Conservation (phyloP, 2,113 vertebrate species). For the Crotalus viridis region DNA sequence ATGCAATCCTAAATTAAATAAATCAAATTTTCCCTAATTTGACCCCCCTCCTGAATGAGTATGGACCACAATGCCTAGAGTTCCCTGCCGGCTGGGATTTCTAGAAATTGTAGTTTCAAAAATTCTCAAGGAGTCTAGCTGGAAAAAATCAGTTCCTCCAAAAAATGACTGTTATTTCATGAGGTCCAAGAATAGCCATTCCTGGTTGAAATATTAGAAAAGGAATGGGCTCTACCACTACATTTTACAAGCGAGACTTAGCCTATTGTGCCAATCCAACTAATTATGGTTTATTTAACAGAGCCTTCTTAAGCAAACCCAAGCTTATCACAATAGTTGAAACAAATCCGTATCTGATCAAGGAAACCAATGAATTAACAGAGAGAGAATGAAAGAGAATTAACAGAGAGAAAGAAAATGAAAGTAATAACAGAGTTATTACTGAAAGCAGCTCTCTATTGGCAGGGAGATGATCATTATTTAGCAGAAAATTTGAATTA, state of each 20-base stretch:
- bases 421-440: not conserved
- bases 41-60: not conserved
- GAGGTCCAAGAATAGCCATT: not conserved
- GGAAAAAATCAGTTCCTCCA: not conserved
- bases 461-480: not conserved
- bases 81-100: not conserved
- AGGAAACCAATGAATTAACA: not conserved
- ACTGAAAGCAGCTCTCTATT: not conserved
- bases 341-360: not conserved
- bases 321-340: not conserved
- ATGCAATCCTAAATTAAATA: not conserved
- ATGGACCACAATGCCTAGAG: not conserved
- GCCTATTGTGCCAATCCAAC: not conserved
- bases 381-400: not conserved
- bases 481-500: not conserved
- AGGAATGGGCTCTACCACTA: not conserved
- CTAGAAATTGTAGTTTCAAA: not conserved
- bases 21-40: not conserved
- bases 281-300: not conserved
- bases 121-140: not conserved
- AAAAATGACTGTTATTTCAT: not conserved
- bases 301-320: not conserved
- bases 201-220: not conserved
- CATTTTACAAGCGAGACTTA: not conserved
- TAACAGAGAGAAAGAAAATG: not conserved